Evolutionary conservation across 2,113 vertebrate genomes (phyloP).

Genomic region (Theristicus caerulescens): DNA sequence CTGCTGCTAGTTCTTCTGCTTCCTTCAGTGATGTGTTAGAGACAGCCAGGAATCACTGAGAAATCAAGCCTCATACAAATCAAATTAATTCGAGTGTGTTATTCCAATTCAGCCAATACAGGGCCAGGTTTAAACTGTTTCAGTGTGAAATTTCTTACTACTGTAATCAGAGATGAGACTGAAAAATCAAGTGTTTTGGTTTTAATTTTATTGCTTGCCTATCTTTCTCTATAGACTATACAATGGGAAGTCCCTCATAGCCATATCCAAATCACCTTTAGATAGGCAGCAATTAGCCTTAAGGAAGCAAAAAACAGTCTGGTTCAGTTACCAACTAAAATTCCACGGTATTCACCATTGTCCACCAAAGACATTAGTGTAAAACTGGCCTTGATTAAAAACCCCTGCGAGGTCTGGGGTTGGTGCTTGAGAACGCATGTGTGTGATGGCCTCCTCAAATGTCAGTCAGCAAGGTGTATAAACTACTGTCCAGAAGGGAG

Average conservation of each 20-base stretch:
- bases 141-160: not conserved
- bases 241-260: not conserved
- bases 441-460: not conserved
- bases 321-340: not conserved
- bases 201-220: not conserved
- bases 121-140: not conserved
- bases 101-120: not conserved
- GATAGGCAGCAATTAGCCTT: not conserved
- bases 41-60: not conserved
- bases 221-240: not conserved
- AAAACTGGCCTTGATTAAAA: not conserved
- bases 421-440: not conserved
- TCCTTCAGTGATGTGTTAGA: not conserved
- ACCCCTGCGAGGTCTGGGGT: not conserved
- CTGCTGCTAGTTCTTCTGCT: conserved; percentile 1
- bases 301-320: not conserved
- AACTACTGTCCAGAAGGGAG: not conserved
- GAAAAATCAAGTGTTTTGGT: not conserved
- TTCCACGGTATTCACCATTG: not conserved
- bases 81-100: not conserved
- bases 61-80: not conserved
- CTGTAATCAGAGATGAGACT: not conserved
- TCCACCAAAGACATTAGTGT: not conserved
- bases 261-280: not conserved
- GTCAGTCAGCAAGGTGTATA: not conserved